Conservation (phyloP, 2,888 invertebrate genomes). For the Agriotes lineatus region DNA sequence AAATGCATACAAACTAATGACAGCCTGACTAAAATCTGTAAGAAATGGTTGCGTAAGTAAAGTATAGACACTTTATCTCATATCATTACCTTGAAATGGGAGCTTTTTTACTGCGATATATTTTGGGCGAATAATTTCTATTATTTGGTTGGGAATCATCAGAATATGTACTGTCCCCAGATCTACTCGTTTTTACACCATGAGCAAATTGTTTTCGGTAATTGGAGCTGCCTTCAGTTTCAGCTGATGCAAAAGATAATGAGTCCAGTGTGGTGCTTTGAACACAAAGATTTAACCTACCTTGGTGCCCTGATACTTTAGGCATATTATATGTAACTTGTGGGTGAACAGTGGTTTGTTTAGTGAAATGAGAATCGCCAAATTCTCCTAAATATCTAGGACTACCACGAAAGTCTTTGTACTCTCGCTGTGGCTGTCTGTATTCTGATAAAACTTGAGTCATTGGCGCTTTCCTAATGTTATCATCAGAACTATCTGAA, state of each 20-base stretch:
- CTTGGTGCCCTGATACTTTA: conserved; percentile 61
- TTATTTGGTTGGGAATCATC: conserved; percentile 64
- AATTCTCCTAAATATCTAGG: conserved; percentile 55
- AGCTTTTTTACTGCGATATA: conserved; percentile 54
- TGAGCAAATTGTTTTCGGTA: conserved; percentile 81
- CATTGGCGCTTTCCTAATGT: conserved; percentile 67
- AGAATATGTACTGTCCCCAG: conserved; percentile 70
- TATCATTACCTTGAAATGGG: conserved; percentile 54
- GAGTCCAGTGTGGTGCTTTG: no score
- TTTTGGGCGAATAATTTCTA: conserved; percentile 55
- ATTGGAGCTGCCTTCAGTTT: conserved; percentile 70
- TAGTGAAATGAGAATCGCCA: conserved; percentile 48
- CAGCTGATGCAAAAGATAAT: conserved; percentile 3
- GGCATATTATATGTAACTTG: conserved; percentile 73
- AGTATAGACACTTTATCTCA: neutral
- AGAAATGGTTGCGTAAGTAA: neutral
- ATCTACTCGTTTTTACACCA: conserved; percentile 68
- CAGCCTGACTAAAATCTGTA: neutral
- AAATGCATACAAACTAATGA: neutral
- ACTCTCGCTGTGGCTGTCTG: conserved; percentile 69
- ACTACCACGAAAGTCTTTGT: conserved; percentile 67
- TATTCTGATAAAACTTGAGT: conserved; percentile 71
- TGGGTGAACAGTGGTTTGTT: conserved; percentile 69
- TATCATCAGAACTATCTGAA: conserved; percentile 56
- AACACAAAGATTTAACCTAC: conserved; percentile 40